Percentiles rank a stretch among this genome's conserved stretches.
phyloP scores from a whole-genome alignment of 1,140 invertebrate species.

The Drosophila sproati region DNA sequence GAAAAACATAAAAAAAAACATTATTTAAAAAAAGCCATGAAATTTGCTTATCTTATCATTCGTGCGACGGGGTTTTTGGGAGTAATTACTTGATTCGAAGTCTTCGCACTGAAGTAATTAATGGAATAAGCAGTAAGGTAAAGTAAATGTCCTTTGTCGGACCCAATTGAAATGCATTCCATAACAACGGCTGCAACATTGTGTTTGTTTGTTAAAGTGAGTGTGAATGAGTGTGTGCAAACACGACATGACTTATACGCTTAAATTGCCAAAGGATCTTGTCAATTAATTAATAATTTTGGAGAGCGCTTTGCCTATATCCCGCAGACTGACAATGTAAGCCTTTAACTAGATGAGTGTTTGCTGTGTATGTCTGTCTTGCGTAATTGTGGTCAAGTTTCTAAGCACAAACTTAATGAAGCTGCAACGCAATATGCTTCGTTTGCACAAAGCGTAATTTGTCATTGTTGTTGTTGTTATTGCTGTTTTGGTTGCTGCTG shows the following conservation, averaged over 20 bases:
- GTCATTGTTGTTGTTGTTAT: slow-evolving; percentile 1
- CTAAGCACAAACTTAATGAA: slow-evolving; percentile 6
- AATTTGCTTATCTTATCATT: neutral
- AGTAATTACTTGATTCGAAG: slow-evolving; percentile 1
- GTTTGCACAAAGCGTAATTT: neutral
- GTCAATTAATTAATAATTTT: slow-evolving; percentile 18
- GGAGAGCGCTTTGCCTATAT: neutral
- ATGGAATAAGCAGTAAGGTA: slow-evolving; percentile 1
- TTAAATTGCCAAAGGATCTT: slow-evolving; percentile 14
- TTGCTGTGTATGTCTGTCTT: neutral
- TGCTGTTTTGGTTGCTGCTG: slow-evolving; percentile 2
- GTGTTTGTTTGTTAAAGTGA: neutral
- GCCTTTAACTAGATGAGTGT: neutral
- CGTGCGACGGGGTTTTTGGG: neutral
- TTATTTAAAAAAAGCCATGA: neutral
- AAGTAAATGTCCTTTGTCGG: neutral
- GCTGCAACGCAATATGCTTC: slow-evolving; percentile 7
- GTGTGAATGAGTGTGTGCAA: neutral
- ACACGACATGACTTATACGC: no score
- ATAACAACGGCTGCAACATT: neutral
- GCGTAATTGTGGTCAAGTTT: slow-evolving; percentile 12
- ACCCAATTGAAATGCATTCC: slow-evolving; percentile 6
- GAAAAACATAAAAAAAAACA: no score
- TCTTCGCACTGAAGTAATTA: slow-evolving; percentile 6
- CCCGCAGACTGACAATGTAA: neutral